Evolutionary conservation across 1,140 invertebrate genomes (phyloP), one percentile per base, ranked within the genome.

Genomic region (Globodera ellingtonae): DNA sequence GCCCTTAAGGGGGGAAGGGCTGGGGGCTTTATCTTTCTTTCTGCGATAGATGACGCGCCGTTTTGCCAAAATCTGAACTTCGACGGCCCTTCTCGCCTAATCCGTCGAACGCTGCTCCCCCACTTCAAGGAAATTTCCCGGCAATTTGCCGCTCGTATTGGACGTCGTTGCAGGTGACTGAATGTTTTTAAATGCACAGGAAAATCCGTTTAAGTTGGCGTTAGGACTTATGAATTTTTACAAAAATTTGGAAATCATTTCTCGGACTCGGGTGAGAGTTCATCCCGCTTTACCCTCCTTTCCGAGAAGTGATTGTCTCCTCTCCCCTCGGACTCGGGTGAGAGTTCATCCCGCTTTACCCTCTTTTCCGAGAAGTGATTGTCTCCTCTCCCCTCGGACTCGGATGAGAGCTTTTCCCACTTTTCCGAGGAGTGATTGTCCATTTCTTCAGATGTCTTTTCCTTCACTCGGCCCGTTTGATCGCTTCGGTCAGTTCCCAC

Each of bases 371-470:
- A 18, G n/a, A 6, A 8, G n/a, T 67, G 2, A 21, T 67, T 44
- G n/a, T 18, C 67, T n/a, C n/a, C n/a, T n/a, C n/a, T n/a, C n/a
- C n/a, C n/a, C 15, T 35, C 65, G 65, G 35, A 67, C 18, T 67
- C n/a, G 66, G 8, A 67, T 67, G n/a, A 8, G 10, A 7, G 50
- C 6, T 13, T 52, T 4, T 52, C 50, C 50, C 50, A 0, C 50
- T 4, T 15, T 52, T 44, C 6, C n/a, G 8, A 18, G n/a, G 66
- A 8, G n/a, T 67, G 2, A 21, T 67, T 44, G n/a, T 18, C 67
- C 67, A 7, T 70, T 44, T 6, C 6, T 47, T 47, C 67, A 70
- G 67, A 70, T 70, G 67, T 21, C 67, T 70, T 70, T 70, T 70
- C 67, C 67, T 70, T 10, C 67, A 44, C n/a, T 70, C 67, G 5